These are phyloP conservation scores for Phania funesta DNA, from an alignment of 2,888 invertebrate species.

Conservation along the genomic window DNA sequence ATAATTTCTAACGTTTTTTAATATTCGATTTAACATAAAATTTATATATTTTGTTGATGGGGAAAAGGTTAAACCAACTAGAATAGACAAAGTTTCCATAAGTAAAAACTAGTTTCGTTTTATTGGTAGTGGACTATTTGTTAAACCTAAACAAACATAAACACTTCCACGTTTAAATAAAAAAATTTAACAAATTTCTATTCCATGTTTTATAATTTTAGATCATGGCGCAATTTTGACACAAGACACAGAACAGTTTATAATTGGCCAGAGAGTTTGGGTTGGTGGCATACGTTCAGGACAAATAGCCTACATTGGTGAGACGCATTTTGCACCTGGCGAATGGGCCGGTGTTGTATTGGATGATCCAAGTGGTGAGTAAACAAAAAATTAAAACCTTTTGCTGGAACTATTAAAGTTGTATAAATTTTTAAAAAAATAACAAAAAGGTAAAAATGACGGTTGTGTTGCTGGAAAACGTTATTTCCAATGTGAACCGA, in stretches of 20 bases:
- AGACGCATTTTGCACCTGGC: conserved; percentile 98
- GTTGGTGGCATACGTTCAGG: conserved; percentile 96
- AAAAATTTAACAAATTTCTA: neutral
- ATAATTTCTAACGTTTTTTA: neutral
- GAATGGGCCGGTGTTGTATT: conserved; percentile 99
- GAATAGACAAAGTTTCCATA: neutral
- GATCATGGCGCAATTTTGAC: conserved; percentile 91
- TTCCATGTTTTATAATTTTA: conserved; percentile 61
- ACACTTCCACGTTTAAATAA: neutral
- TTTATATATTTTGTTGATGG: conserved; percentile 13
- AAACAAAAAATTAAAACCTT: neutral
- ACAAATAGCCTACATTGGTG: conserved; percentile 91
- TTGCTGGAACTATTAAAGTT: neutral
- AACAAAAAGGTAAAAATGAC: conserved; percentile 92
- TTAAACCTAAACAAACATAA: neutral
- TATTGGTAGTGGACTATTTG: neutral
- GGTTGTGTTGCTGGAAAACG: conserved; percentile 95
- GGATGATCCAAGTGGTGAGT: conserved; percentile 92
- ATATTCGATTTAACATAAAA: conserved; percentile 7
- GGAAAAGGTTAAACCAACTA: neutral
- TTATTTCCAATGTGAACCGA: conserved; percentile 96
- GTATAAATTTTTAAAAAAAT: neutral
- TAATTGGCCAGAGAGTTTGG: conserved; percentile 96
- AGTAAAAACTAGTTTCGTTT: neutral
- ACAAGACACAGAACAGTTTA: conserved; percentile 97